Conservation (phyloP, 2,797 vertebrate species). For the Acipenser transmontanus region DNA sequence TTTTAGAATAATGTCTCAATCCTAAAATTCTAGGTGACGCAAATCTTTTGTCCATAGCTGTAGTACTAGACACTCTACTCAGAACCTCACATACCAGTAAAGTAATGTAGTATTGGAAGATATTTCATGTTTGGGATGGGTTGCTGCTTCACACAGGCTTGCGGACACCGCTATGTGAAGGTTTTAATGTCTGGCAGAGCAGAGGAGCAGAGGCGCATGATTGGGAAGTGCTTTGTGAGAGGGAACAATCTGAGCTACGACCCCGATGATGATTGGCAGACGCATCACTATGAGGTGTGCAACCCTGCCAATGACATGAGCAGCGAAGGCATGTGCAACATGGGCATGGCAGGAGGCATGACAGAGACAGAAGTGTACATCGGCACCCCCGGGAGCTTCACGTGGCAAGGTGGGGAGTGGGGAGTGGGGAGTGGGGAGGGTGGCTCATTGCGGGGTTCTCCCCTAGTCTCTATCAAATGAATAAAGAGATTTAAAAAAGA, state of each 20-base stretch:
- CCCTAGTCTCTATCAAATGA: too few species aligned
- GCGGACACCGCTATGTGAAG: constrained; percentile 82
- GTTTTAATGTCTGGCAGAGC: constrained; percentile 52
- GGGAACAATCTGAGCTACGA: constrained; percentile 74
- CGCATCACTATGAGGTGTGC: constrained; percentile 72
- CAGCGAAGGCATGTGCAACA: constrained; percentile 79
- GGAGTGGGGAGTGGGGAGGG: too few species aligned
- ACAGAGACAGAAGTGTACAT: constrained; percentile 68
- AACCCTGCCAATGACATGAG: constrained; percentile 61
- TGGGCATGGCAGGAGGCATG: constrained; percentile 83
- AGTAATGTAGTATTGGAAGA: too few species aligned
- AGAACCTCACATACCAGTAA: too few species aligned
- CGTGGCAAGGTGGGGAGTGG: constrained; percentile 76
- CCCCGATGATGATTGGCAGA: constrained; percentile 74
- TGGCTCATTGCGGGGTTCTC: too few species aligned
- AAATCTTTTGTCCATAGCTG: too few species aligned
- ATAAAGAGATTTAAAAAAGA: too few species aligned
- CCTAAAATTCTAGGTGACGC: too few species aligned
- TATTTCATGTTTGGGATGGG: too few species aligned
- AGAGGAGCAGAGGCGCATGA: constrained; percentile 76
- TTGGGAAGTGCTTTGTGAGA: constrained; percentile 83
- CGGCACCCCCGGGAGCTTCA: constrained; percentile 71
- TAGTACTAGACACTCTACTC: too few species aligned
- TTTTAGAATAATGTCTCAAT: too few species aligned
- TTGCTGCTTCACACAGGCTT: constrained; percentile 58